Evolutionary conservation across 2,113 vertebrate species (phyloP), one percentile per base, ranked within the genome.

Genomic region (Cyanoliseus patagonus): DNA sequence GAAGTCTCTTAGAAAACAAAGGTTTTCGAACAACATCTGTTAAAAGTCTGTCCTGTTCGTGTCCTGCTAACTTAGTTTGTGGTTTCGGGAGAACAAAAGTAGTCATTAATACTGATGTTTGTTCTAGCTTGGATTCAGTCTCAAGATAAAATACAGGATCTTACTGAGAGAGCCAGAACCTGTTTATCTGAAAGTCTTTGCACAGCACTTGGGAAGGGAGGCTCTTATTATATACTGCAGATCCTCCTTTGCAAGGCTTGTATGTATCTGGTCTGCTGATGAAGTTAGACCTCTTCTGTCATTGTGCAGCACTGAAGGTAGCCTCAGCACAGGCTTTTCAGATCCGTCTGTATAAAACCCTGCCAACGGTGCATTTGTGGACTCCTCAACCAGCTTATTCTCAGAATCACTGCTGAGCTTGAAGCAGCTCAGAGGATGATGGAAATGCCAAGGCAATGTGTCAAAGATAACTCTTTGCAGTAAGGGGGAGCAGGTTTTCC

Each of bases 291-390:
- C 14, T 35, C 76, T 75, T 25, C 73, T 75, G 37, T 52, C 51
- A 3, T 1, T 24, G 46, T 70, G 64, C 68, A 53, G 53, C 25
- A 3, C 0, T 91, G 81, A 73, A 49, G 39, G 66, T 41, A 35
- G 46, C 23, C 57, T n/a, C 75, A 93, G 73, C 68, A 46, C 7
- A 74, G 16, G 41, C 53, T 49, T 13, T 61, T 39, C 30, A 24
- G 44, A 74, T 83, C 41, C 47, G 67, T 25, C 47, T 10, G 4
- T 30, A 9, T 17, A 9, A 66, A 46, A 35, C 37, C 30, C 31
- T 67, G 64, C 68, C 19, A 14, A 14, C 0, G 1, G 24, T 0
- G 0, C 2, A 0, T 57, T 31, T 73, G 18, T 35, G 42, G 33
- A 17, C 49, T 73, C 12, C 66, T 33, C 23, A 42, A 15, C 4